Evolutionary conservation across 2,888 invertebrate genomes (phyloP).

Genomic region (Drosophila lutescens): DNA sequence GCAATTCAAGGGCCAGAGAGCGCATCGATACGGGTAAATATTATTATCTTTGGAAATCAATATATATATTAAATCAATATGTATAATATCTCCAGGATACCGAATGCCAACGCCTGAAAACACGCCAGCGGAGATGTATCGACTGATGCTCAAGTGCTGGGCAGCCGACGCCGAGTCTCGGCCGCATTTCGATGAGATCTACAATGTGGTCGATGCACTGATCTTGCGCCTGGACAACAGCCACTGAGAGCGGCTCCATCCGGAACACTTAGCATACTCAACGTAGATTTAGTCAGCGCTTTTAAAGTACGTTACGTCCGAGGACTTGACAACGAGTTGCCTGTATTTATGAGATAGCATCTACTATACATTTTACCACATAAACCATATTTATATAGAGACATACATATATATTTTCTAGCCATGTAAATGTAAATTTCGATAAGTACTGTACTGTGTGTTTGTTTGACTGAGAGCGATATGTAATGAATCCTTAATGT

Average conservation of each 20-base stretch:
- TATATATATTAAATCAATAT: too few species aligned
- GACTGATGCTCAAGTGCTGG: slow-evolving; percentile 96
- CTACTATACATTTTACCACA: slow-evolving; percentile 45
- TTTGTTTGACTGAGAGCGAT: slow-evolving; percentile 33
- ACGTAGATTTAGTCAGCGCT: slow-evolving; percentile 62
- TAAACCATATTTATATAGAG: slow-evolving; percentile 50
- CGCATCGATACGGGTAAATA: slow-evolving; percentile 93
- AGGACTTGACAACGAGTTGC: slow-evolving; percentile 67
- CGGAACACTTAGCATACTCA: slow-evolving; percentile 47
- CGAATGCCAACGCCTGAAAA: slow-evolving; percentile 96
- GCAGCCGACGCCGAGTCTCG: slow-evolving; percentile 95
- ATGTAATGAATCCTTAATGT: slow-evolving; percentile 73
- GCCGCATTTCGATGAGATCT: slow-evolving; percentile 96
- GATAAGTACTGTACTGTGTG: slow-evolving; percentile 38
- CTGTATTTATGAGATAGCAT: slow-evolving; percentile 73
- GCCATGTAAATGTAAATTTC: slow-evolving; percentile 61
- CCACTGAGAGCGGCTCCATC: slow-evolving; percentile 60
- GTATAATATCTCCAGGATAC: slow-evolving; percentile 87
- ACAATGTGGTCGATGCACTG: slow-evolving; percentile 90
- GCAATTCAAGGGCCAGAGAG: slow-evolving; percentile 96
- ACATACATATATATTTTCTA: slow-evolving; percentile 57
- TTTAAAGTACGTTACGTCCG: slow-evolving; percentile 68
- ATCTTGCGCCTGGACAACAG: slow-evolving; percentile 82
- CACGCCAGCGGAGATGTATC: slow-evolving; percentile 94
- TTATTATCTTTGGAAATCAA: background rate